phyloP scores from a whole-genome alignment of 2,888 invertebrate genomes.

The Polydrusus tereticollis region DNA sequence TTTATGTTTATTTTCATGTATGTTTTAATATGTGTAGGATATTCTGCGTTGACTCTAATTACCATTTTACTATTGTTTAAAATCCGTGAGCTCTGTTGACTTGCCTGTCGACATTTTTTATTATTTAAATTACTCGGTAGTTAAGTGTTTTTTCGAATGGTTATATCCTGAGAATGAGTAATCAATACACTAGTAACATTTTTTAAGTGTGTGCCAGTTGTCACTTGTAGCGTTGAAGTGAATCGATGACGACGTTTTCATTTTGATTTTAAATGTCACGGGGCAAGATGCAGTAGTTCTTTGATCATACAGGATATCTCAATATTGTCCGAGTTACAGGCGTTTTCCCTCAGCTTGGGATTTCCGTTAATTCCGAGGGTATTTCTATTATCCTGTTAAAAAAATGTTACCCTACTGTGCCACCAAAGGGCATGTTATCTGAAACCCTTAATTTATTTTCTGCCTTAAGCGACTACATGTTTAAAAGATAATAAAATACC shows the following conservation, averaged over 20 bases:
- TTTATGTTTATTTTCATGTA: conserved; percentile 46
- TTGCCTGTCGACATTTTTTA: conserved; percentile 44
- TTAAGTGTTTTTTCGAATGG: conserved; percentile 43
- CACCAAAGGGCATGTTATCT: no score
- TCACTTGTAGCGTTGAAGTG: conserved; percentile 8
- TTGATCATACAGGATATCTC: neutral
- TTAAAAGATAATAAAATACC: no score
- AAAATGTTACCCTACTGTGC: no score
- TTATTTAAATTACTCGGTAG: conserved; percentile 44
- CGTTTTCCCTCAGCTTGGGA: no score
- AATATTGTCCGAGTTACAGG: no score
- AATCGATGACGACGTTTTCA: conserved; percentile 10
- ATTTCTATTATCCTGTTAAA: no score
- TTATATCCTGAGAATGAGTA: conserved; percentile 44
- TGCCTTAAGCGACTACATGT: no score
- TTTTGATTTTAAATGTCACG: conserved; percentile 28
- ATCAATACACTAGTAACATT: conserved; percentile 33
- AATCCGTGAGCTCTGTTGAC: conserved; percentile 45
- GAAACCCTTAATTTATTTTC: no score
- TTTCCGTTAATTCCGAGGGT: no score
- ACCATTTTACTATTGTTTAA: conserved; percentile 50
- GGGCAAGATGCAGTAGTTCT: neutral
- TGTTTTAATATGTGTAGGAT: conserved; percentile 42
- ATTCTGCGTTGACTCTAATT: conserved; percentile 46
- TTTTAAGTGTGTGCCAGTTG: conserved; percentile 24